These are phyloP conservation scores for Microcebus tavaratra DNA, from an alignment of 2,113 vertebrate species.

Conservation along the genomic window DNA sequence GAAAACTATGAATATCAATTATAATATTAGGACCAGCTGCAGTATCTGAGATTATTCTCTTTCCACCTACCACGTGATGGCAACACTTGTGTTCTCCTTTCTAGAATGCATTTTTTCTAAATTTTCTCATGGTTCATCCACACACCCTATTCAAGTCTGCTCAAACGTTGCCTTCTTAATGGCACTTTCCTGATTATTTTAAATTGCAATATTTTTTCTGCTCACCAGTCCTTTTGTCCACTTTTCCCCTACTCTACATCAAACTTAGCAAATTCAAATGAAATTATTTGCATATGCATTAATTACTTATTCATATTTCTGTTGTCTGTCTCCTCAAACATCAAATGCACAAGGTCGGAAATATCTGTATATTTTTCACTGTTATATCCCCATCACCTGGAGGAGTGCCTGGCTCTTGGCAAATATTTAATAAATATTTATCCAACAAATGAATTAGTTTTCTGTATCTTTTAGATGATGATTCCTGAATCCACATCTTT, in stretches of 20 bases:
- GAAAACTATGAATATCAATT: neutral
- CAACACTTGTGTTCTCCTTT: neutral
- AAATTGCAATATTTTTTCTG: neutral
- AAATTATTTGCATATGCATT: neutral
- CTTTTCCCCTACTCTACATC: neutral
- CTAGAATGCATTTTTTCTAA: neutral
- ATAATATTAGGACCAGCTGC: neutral
- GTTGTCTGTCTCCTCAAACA: neutral
- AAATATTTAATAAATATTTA: slow-evolving; percentile 22
- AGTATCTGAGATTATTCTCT: neutral
- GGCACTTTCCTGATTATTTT: neutral
- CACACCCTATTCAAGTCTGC: neutral
- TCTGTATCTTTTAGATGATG: neutral
- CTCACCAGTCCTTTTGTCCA: neutral
- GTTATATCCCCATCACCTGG: neutral
- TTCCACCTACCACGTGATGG: neutral
- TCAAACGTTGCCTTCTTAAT: neutral
- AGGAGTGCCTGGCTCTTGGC: neutral
- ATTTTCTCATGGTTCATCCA: neutral
- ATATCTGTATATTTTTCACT: neutral
- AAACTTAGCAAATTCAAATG: neutral
- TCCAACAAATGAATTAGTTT: neutral
- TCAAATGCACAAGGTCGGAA: neutral
- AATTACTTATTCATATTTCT: neutral
- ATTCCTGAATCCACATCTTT: neutral